Base-by-base conservation (phyloP, 1,140 invertebrate genomes). In the Drosophila murphyi region DNA sequence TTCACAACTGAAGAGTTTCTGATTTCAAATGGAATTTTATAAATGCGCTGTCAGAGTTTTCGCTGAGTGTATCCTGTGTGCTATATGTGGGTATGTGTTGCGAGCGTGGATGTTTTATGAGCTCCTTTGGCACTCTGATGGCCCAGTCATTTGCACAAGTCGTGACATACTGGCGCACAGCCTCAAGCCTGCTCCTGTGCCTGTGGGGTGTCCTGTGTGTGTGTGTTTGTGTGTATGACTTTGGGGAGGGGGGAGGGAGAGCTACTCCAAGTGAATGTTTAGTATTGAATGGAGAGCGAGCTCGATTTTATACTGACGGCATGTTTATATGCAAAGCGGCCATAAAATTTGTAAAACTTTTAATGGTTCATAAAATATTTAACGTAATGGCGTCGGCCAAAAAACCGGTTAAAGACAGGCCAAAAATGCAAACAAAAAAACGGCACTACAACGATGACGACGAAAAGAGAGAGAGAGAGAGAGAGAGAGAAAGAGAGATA, bases 351-450 rank as follows among this genome's bases (percentile, higher is more conserved):
- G 81, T 68, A 89, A 87, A 88, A 89, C 85, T 88, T 88, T 88
- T 88, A 88, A 88, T 88, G 85, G 85, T 89, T 89, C 85, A 88
- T 88, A 89, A 89, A 88, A 88, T 88, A 88, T 88, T 88, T 88
- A 88, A 88, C 85, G 80, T 88, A 88, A 89, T 88, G 72, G 71
- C 56, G 35, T 52, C 43, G 64, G 65, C 75, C 75, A 79, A 75
- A 86, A 83, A 81, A 81, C 82, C 69, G 67, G 80, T 87, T 88
- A 88, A 87, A 83, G 80, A 82, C 79, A 76, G 83, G 76, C 74
- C 75, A 85, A 78, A 72, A 59, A 7, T 45, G 31, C 50, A 39
- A 45, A 20, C 69, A 62, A 56, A 35, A 29, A 62, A 55, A 41
- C 47, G 57, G 20, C 20, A 20, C 20, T 20, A 20, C 20, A 20